Evolutionary conservation across 2,797 vertebrate genomes (phyloP), one percentile per base, ranked within the genome.

Genomic region (Petrocephalus sullivani): DNA sequence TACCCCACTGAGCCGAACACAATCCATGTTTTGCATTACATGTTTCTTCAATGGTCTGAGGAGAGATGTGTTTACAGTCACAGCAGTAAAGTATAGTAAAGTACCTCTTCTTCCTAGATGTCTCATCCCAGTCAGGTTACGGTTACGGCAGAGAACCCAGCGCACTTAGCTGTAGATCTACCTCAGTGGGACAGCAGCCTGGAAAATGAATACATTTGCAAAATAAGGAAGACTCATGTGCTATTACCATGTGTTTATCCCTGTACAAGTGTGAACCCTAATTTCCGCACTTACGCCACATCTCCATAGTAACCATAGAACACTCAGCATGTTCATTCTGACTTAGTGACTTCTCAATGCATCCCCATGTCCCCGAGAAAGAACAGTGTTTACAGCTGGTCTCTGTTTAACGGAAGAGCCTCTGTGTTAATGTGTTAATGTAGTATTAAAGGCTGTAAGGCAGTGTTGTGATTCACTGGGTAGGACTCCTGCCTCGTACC

Each of bases 281-380:
- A 71, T 89, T 88, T 88, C 85, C 83, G 56, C 53, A n/a, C 88
- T 90, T 91, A 89, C 23, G 67, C 88, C 88, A 90, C 89, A 89
- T 92, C 91, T 91, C 91, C 90, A 91, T 91, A 91, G 90, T 89
- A 91, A 91, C 91, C 90, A 88, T 21, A 46, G 67, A 87, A 61
- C 89, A 88, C 88, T 88, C 23, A 21, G 88, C 88, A 88, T 37
- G 14, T 88, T 87, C 88, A 89, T 91, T 90, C 88, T 89, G 88
- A 87, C 87, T 90, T 87, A 88, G 87, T 91, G 90, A 86, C 87
- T 89, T 71, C 88, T 86, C 81, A 88, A 90, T 75, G 28, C 33
- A 28, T 71, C 67, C 33, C 67, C 67, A 14, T 71, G 19, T 87
- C 71, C 89, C 78, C 75, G 89, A 61, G 56, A 85, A 81, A 54